Percentiles rank a stretch among this genome's conserved stretches.
Evolutionary conservation across 2,888 invertebrate genomes (phyloP).

Genomic region (Eupithecia dodoneata): DNA sequence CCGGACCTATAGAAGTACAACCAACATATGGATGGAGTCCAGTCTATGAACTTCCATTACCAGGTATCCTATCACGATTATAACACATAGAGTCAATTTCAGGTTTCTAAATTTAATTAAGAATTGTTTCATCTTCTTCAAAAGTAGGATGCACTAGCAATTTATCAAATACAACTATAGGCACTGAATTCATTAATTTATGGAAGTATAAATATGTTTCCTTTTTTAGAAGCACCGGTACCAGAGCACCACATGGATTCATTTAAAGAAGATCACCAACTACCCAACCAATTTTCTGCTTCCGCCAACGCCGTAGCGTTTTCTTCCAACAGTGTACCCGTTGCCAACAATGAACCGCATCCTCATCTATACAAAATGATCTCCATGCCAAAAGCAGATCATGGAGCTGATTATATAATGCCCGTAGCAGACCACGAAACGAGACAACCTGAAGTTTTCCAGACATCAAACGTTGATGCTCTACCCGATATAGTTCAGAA

Average conservation of each 20-base stretch:
- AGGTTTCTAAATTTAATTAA: too few species aligned
- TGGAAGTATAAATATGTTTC: neutral
- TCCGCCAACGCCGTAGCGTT: neutral
- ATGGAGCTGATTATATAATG: neutral
- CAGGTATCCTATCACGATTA: neutral
- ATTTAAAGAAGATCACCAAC: neutral
- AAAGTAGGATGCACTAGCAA: neutral
- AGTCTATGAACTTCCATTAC: neutral
- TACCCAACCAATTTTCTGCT: neutral
- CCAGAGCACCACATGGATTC: neutral
- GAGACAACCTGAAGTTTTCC: neutral
- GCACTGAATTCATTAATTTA: neutral
- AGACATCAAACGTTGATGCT: neutral
- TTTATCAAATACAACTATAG: neutral
- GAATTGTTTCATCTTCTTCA: too few species aligned
- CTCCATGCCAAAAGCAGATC: neutral
- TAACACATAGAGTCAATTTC: too few species aligned
- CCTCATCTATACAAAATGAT: neutral
- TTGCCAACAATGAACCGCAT: neutral
- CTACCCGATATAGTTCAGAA: neutral
- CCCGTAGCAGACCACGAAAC: constrained; percentile 2
- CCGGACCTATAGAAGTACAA: neutral
- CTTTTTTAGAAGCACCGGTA: neutral
- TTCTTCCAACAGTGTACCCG: neutral
- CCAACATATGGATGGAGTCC: neutral